Evolutionary conservation across 2,888 invertebrate genomes (phyloP).

Genomic region (Merodon equestris): DNA sequence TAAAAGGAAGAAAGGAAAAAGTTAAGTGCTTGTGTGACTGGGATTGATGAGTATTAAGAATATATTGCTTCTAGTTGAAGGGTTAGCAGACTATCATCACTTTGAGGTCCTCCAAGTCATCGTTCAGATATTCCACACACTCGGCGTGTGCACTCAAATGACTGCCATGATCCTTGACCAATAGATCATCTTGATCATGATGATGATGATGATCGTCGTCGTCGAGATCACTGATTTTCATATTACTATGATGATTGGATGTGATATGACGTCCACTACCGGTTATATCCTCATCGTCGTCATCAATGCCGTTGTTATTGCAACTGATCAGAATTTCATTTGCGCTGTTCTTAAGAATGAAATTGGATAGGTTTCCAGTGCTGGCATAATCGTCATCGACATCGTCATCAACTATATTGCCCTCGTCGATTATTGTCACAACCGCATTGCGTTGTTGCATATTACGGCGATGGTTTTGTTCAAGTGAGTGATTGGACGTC

Average conservation of each 20-base stretch:
- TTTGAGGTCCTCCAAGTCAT: slow-evolving; percentile 71
- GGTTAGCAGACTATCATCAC: slow-evolving; percentile 72
- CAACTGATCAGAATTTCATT: slow-evolving; percentile 67
- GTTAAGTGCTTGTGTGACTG: background rate
- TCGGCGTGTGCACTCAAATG: slow-evolving; percentile 63
- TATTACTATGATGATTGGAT: slow-evolving; percentile 22
- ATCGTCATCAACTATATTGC: slow-evolving; percentile 52
- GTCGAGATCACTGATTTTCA: slow-evolving; percentile 50
- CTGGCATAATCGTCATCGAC: slow-evolving; percentile 43
- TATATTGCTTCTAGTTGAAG: slow-evolving; percentile 3
- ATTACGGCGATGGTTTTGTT: slow-evolving; percentile 34
- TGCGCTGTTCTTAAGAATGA: slow-evolving; percentile 62
- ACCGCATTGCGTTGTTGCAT: slow-evolving; percentile 41
- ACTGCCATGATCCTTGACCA: slow-evolving; percentile 53
- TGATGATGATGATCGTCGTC: slow-evolving; percentile 46
- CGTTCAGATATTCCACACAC: slow-evolving; percentile 72
- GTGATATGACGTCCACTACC: slow-evolving; percentile 28
- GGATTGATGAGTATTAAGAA: slow-evolving; percentile 17
- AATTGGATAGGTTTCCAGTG: slow-evolving; percentile 54
- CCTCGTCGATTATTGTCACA: slow-evolving; percentile 53
- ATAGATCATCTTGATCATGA: slow-evolving; percentile 37
- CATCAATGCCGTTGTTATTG: slow-evolving; percentile 59
- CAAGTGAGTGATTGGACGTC: no score
- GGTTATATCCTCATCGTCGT: slow-evolving; percentile 60
- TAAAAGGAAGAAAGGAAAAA: background rate